Evolutionary conservation across 2,797 vertebrate species (phyloP).

Genomic region (Hippocampus kuda): DNA sequence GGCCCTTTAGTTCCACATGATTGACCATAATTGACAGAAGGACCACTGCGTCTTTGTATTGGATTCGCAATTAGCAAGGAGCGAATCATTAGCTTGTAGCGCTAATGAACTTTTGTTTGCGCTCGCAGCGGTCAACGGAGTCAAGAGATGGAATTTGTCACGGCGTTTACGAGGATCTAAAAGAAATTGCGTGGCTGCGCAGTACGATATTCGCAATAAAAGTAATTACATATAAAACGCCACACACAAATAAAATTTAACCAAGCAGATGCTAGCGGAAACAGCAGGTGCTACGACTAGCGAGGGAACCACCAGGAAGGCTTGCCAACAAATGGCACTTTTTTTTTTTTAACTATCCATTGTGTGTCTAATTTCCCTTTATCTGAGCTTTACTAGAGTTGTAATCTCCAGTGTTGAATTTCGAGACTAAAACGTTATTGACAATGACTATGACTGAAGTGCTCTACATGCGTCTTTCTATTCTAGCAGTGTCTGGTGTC

Average conservation of each 20-base stretch:
- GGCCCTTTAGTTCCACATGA: conserved; percentile 21
- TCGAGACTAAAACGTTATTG: background rate
- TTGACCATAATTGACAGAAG: conserved; percentile 31
- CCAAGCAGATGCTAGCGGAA: too few species aligned
- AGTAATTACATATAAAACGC: too few species aligned
- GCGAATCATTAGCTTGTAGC: conserved; percentile 48
- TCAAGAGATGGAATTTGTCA: background rate
- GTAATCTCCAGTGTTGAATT: background rate
- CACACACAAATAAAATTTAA: too few species aligned
- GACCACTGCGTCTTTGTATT: conserved; percentile 22
- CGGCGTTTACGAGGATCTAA: background rate
- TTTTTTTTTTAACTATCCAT: too few species aligned
- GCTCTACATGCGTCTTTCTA: conserved; percentile 25
- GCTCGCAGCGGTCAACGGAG: background rate
- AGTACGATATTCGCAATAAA: too few species aligned
- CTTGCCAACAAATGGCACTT: too few species aligned
- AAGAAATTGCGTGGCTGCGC: too few species aligned
- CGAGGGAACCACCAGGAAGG: too few species aligned
- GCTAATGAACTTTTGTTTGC: conserved; percentile 41
- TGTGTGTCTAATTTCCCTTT: too few species aligned
- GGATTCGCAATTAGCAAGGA: conserved; percentile 53
- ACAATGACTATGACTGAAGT: background rate
- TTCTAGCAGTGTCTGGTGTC: conserved; percentile 20
- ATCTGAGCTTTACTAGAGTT: too few species aligned
- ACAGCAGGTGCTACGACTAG: too few species aligned